A percentile compares a stretch with the other conserved stretches of the same genome.
Conservation (phyloP, 2,888 invertebrate species). For the Pheosia gnoma region DNA sequence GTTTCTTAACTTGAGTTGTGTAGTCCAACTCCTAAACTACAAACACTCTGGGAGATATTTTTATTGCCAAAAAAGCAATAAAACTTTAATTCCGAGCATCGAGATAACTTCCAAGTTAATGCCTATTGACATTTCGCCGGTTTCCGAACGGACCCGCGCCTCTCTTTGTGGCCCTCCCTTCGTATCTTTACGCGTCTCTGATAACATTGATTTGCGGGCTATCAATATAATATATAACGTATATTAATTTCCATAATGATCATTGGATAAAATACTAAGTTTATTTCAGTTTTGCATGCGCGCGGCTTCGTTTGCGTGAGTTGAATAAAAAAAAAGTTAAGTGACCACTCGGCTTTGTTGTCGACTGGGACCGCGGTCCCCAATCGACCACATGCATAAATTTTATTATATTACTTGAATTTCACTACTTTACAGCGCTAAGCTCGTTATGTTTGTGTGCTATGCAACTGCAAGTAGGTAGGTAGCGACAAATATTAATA, state of each 20-base stretch:
- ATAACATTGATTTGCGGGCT: slow-evolving; percentile 49
- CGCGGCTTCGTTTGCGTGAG: no score
- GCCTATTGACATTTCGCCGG: slow-evolving; percentile 58
- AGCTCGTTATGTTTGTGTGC: no score
- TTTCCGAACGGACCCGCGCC: slow-evolving; percentile 39
- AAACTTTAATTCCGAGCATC: slow-evolving; percentile 64
- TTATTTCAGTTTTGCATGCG: no score
- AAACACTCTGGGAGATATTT: slow-evolving; percentile 54
- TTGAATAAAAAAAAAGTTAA: no score
- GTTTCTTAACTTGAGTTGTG: not conserved
- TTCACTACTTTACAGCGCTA: no score
- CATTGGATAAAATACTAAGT: not conserved
- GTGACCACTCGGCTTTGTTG: no score
- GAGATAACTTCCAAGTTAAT: slow-evolving; percentile 54
- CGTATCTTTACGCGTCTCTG: slow-evolving; percentile 22
- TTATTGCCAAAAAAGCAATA: slow-evolving; percentile 55
- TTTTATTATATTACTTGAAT: no score
- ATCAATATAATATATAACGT: slow-evolving; percentile 38
- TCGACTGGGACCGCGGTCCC: no score
- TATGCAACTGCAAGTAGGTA: no score
- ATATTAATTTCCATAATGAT: slow-evolving; percentile 10
- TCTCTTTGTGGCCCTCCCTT: slow-evolving; percentile 25
- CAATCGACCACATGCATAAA: no score
- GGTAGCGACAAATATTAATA: no score
- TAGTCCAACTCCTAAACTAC: slow-evolving; percentile 42